These are phyloP conservation scores for Hydraecia micacea DNA, from an alignment of 2,888 invertebrate species.

Conservation along the genomic window DNA sequence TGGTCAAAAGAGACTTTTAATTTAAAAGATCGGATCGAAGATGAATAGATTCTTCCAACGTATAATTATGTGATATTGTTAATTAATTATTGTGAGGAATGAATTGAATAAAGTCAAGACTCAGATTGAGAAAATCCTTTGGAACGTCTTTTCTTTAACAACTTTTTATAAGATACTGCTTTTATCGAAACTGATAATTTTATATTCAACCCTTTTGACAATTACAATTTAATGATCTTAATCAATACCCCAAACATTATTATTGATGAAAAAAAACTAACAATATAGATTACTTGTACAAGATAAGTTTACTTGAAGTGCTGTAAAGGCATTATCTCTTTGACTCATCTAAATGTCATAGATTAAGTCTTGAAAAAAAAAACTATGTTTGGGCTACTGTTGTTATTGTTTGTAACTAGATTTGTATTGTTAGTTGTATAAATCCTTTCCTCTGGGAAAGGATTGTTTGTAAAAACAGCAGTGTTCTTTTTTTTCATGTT, in stretches of 20 bases:
- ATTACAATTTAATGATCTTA: constrained; percentile 63
- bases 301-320: constrained; percentile 81
- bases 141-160: background rate
- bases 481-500: constrained; percentile 16
- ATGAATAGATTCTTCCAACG: constrained; percentile 68
- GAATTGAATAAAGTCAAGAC: constrained; percentile 20
- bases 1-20: constrained; percentile 85
- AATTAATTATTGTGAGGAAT: constrained; percentile 26
- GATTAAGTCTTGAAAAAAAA: constrained; percentile 77
- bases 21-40: constrained; percentile 65
- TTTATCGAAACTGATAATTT: constrained; percentile 23
- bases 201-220: constrained; percentile 30
- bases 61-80: constrained; percentile 43
- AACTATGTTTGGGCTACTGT: constrained; percentile 80
- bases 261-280: constrained; percentile 59
- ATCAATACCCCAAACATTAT: constrained; percentile 70
- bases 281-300: constrained; percentile 78
- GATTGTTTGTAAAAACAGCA: constrained; percentile 72
- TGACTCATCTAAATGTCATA: constrained; percentile 76
- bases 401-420: constrained; percentile 83
- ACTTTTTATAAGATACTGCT: background rate
- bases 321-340: constrained; percentile 75
- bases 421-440: constrained; percentile 81
- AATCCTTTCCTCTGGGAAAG: constrained; percentile 82
- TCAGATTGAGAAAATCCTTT: background rate